These are phyloP conservation scores for Pissodes strobi DNA, from an alignment of 1,140 invertebrate species.

Conservation along the genomic window DNA sequence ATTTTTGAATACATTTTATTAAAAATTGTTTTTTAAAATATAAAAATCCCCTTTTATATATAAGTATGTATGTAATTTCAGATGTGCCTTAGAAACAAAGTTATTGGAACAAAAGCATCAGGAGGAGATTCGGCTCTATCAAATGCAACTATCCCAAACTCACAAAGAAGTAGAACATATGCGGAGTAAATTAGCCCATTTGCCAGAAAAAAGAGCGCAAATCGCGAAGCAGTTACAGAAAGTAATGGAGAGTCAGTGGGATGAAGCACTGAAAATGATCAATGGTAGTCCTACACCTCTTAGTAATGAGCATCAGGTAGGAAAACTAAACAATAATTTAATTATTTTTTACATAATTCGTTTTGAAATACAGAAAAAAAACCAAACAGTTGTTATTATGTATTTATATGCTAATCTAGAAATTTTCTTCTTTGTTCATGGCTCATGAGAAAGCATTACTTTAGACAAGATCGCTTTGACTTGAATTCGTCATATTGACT, in stretches of 20 bases:
- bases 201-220: slow-evolving; percentile 62
- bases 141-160: slow-evolving; percentile 69
- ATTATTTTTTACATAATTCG: slow-evolving; percentile 1
- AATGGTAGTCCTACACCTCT: slow-evolving; percentile 49
- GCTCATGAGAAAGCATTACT: too few species aligned
- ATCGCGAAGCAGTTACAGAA: slow-evolving; percentile 74
- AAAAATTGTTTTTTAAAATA: too few species aligned
- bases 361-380: too few species aligned
- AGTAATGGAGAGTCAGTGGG: slow-evolving; percentile 80
- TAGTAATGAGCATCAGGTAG: slow-evolving; percentile 26
- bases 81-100: slow-evolving; percentile 72
- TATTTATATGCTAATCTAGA: too few species aligned
- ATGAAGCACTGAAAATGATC: slow-evolving; percentile 74
- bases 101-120: slow-evolving; percentile 77
- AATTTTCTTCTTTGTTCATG: too few species aligned
- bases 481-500: too few species aligned
- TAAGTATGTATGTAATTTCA: too few species aligned
- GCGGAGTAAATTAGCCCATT: slow-evolving; percentile 63
- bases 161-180: slow-evolving; percentile 66
- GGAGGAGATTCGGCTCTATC: slow-evolving; percentile 72
- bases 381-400: too few species aligned
- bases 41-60: neutral
- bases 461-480: too few species aligned
- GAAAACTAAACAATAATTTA: slow-evolving; percentile 7
- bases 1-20: slow-evolving; percentile 1